Evolutionary conservation across 2,797 vertebrate genomes (phyloP), one percentile per base, ranked within the genome.

Genomic region (Linurgus olivaceus): DNA sequence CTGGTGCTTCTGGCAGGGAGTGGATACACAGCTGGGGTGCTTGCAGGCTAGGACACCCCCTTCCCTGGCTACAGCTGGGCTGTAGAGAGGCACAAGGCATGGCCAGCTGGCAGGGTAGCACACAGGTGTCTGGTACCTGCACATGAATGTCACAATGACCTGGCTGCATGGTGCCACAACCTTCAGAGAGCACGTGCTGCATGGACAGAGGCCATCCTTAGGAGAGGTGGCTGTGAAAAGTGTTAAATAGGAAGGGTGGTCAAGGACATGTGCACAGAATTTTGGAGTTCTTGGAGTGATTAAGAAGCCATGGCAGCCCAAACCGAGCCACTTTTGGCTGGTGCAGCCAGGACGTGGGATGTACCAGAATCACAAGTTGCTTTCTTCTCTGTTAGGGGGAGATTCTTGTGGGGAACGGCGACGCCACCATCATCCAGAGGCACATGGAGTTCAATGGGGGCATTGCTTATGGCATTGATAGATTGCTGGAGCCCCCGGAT

Each of bases 401-500:
- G 44, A 96, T 99, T 59, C 17, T 98, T 44, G 95, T 99, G 42
- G 98, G 98, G 59, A 97, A 98, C 0, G 97, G 98, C 0, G 98
- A 97, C 2, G 98, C 98, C 77, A 98, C 20, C 86, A 88, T 99
- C 13, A 97, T 98, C 88, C 98, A 99, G 62, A 98, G 99, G 47
- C 96, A 98, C 96, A 88, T 99, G 96, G 63, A 77, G 70, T 99
- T 99, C 95, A 84, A 81, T 24, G 98, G 98, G 29, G 99, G 99
- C 48, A 35, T 99, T 57, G 99, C 98, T 33, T 97, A 98, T 13
- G 99, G 99, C 78, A 99, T 99, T 3, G 97, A 99, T 76, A 98
- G 98, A 55, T 94, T 99, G 35, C 85, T 99, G 97, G 99, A 99
- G 93, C 99, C 99, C 1, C 98, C 98, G 0, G 98, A 98, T 40